phyloP scores from a whole-genome alignment of 2,888 invertebrate species.

The Xanthorhoe designata region DNA sequence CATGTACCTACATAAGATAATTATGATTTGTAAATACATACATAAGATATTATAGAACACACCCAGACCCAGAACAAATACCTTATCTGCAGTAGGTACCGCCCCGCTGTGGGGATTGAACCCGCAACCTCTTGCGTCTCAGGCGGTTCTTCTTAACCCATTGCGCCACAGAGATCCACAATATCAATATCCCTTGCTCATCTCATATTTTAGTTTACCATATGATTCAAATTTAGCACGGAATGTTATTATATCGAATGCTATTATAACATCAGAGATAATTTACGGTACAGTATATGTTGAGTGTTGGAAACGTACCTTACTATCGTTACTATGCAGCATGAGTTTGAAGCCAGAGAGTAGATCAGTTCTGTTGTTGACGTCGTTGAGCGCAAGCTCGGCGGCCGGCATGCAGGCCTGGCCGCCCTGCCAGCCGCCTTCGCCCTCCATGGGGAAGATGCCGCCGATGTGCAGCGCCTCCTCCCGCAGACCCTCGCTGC shows the following conservation, averaged over 20 bases:
- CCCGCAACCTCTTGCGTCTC: no score
- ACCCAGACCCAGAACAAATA: no score
- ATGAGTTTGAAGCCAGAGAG: conserved; percentile 96
- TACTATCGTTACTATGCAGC: conserved; percentile 98
- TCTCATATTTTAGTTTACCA: neutral
- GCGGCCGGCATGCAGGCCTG: conserved; percentile 99
- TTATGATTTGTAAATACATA: no score
- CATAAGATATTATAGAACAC: no score
- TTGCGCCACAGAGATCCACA: no score
- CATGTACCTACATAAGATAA: no score
- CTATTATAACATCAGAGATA: neutral
- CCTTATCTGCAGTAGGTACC: no score
- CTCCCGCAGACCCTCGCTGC: conserved; percentile 79
- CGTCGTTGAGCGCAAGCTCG: conserved; percentile 97
- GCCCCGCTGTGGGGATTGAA: neutral
- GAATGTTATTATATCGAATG: neutral
- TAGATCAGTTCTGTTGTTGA: conserved; percentile 95
- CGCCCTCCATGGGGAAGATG: conserved; percentile 98
- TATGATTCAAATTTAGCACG: neutral
- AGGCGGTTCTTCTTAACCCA: no score
- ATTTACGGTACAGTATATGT: neutral
- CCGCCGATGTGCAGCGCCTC: conserved; percentile 97
- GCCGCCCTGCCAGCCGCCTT: conserved; percentile 99
- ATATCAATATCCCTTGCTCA: neutral
- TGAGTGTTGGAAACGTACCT: conserved; percentile 86